phyloP scores from a whole-genome alignment of 2,797 vertebrate species.

The Nyctalus aviator region DNA sequence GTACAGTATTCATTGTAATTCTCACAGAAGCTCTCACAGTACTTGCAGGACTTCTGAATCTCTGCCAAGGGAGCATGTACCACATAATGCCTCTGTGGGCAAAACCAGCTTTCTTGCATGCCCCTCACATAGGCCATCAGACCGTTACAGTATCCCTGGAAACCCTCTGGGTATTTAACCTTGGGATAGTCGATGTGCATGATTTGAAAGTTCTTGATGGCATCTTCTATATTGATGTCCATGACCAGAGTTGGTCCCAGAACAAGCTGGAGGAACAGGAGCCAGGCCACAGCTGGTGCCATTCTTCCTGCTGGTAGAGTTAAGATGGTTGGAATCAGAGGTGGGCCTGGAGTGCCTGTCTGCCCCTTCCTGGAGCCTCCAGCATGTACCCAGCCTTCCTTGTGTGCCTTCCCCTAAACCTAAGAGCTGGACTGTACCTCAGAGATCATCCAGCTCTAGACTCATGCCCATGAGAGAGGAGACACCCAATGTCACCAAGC shows the following conservation, averaged over 20 bases:
- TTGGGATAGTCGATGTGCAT: conserved; percentile 66
- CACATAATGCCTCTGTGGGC: conserved; percentile 68
- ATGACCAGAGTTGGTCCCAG: background rate
- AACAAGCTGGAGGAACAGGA: conserved; percentile 66
- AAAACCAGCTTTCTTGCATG: background rate
- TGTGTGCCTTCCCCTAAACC: background rate
- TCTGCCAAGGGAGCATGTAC: conserved; percentile 55
- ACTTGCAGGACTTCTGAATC: conserved; percentile 16
- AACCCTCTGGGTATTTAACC: background rate
- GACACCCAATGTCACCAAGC: background rate
- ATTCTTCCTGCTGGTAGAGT: conserved; percentile 72
- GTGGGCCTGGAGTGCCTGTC: background rate
- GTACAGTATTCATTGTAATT: conserved; percentile 75
- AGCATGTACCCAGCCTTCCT: background rate
- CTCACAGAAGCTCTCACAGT: conserved; percentile 74
- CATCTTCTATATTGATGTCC: background rate
- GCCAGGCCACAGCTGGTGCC: background rate
- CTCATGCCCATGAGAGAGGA: background rate
- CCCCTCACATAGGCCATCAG: conserved; percentile 74
- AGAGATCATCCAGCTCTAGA: background rate
- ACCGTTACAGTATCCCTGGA: conserved; percentile 76
- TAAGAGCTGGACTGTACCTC: background rate
- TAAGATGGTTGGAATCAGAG: background rate
- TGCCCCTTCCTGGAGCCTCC: background rate
- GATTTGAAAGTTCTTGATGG: conserved; percentile 35